Percentiles rank a stretch among this genome's conserved stretches.
Evolutionary conservation across 2,888 invertebrate species (phyloP).

Genomic region (Achlya flavicornis): DNA sequence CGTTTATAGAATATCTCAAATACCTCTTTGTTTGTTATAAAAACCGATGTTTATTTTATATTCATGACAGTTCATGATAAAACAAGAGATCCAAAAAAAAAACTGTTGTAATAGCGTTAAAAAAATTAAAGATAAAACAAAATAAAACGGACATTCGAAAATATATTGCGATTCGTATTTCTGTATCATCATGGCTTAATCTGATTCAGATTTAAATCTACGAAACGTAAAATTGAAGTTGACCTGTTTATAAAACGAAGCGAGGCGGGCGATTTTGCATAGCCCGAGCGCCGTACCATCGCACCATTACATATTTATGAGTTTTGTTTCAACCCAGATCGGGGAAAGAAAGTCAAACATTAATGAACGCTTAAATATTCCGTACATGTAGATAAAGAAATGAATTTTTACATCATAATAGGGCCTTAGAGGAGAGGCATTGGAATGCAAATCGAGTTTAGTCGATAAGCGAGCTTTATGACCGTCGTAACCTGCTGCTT

Average conservation of each 20-base stretch:
- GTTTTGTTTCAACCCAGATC: slow-evolving; percentile 72
- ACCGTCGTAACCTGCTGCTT: neutral
- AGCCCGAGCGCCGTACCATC: slow-evolving; percentile 54
- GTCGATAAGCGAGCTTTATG: slow-evolving; percentile 31
- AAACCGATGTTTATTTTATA: too few species aligned
- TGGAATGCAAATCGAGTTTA: slow-evolving; percentile 66
- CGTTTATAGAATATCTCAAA: slow-evolving; percentile 26
- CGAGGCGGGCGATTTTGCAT: slow-evolving; percentile 57
- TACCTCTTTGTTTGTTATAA: too few species aligned
- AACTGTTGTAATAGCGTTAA: neutral
- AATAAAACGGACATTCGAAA: neutral
- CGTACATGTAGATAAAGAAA: slow-evolving; percentile 77
- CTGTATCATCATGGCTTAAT: slow-evolving; percentile 32
- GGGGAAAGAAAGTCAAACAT: slow-evolving; percentile 79
- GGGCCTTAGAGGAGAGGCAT: slow-evolving; percentile 42
- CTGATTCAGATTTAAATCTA: slow-evolving; percentile 50
- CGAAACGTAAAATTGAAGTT: slow-evolving; percentile 64
- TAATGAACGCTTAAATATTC: slow-evolving; percentile 81
- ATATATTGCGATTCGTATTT: slow-evolving; percentile 14
- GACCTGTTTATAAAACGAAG: slow-evolving; percentile 68
- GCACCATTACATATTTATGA: slow-evolving; percentile 81
- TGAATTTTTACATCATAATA: slow-evolving; percentile 75
- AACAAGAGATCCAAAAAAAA: too few species aligned
- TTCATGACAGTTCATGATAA: too few species aligned
- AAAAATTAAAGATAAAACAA: neutral